Base-by-base conservation (phyloP, 2,888 invertebrate genomes). In the Drosophila eohydei region DNA sequence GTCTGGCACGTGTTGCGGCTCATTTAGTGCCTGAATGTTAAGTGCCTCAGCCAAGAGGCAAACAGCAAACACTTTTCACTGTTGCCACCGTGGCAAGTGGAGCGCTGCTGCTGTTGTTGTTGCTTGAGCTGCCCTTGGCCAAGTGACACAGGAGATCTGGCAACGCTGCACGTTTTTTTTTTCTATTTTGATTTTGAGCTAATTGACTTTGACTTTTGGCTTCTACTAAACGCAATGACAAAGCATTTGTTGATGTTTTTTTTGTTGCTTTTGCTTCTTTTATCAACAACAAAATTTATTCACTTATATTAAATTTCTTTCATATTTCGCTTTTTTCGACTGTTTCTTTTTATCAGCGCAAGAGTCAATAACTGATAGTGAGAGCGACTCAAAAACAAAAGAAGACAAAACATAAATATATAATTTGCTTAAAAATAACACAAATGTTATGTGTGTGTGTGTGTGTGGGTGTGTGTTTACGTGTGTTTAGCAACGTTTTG, bases 351-450 rank as follows among this genome's bases (percentile, higher is more conserved):
- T 78, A 78, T 78, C 78, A 78, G 78, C 80, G 46, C 65, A 82
- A 80, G 64, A 89, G 89, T 89, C 88, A 85, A 85, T 85, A 85
- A 88, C 85, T 85, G 85, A 85, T 85, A 89, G 72, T 50, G 58
- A 52, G 41, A 57, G 55, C 57, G 59, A 16, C 41, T 21, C 66
- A 51, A 32, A 51, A 65, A 61, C 41, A 21, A 16, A 46, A 28
- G 36, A 32, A 48, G 46, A 21, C 21, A 43, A 58, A 51, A 48
- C 12, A 50, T n/a, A 30, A 2, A 21, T 21, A n/a, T n/a, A 30
- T 6, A 44, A 2, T 40, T 7, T 68, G 66, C 51, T 51, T 86
- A 83, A 66, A 57, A 88, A 88, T 83, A 86, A 69, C 69, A 36
- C 11, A 40, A 46, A 43, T 16, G 52, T 56, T 34, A n/a, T 16